These are phyloP conservation scores for Drosophila eugracilis DNA, from an alignment of 1,140 invertebrate species.

Conservation along the genomic window DNA sequence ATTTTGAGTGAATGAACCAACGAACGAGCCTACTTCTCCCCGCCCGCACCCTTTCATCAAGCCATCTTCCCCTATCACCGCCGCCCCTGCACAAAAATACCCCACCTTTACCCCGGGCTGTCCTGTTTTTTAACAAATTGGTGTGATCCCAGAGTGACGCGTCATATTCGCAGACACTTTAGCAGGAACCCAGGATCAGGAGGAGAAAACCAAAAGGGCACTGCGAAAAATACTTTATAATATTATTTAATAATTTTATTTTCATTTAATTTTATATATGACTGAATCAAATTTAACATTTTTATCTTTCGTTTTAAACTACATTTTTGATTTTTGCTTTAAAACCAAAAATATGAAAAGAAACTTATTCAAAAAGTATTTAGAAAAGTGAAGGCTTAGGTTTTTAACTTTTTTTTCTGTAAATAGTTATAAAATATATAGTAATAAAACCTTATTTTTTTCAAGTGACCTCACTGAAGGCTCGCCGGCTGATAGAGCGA, in stretches of 20 bases:
- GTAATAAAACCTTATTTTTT: background rate
- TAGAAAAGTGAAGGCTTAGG: no score
- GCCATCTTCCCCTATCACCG: slow-evolving; percentile 12
- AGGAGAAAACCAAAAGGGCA: slow-evolving; percentile 21
- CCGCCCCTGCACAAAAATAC: background rate
- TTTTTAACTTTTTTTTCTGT: no score
- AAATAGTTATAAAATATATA: no score
- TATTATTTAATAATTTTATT: no score
- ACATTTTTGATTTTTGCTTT: no score
- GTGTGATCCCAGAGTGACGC: slow-evolving; percentile 80
- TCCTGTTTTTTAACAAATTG: slow-evolving; percentile 78
- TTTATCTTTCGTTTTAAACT: no score
- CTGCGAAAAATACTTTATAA: no score
- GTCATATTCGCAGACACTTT: slow-evolving; percentile 82
- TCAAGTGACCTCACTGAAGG: slow-evolving; percentile 2
- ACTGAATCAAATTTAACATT: no score
- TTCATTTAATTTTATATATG: no score
- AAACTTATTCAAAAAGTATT: no score
- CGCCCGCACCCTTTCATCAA: slow-evolving; percentile 13
- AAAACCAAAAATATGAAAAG: no score
- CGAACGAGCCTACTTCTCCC: slow-evolving; percentile 58
- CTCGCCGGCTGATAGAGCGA: slow-evolving; percentile 63
- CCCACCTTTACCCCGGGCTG: slow-evolving; percentile 10
- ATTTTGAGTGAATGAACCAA: slow-evolving; percentile 80
- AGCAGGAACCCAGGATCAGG: slow-evolving; percentile 61